A percentile compares a stretch with the other conserved stretches of the same genome.
Evolutionary conservation across 2,797 vertebrate species (phyloP).

Genomic region (Nannoperca australis): DNA sequence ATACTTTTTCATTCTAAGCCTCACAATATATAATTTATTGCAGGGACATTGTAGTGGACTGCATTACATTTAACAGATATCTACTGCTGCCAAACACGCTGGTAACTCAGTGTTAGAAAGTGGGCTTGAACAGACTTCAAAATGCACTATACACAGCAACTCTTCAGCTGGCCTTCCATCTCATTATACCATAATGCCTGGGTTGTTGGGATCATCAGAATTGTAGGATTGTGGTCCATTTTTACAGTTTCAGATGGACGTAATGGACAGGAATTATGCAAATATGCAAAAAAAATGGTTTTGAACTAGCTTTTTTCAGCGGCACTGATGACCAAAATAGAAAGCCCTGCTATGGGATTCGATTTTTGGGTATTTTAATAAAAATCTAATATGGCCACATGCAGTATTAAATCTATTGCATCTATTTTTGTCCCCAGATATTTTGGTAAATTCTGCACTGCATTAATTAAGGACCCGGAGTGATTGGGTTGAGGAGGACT

Average conservation of each 20-base stretch:
- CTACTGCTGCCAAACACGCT: neutral
- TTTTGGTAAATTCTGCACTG: conserved; percentile 11
- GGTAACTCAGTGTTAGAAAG: neutral
- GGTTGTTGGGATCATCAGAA: conserved; percentile 9
- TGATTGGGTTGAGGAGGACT: conserved; percentile 27
- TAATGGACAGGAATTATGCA: conserved; percentile 21
- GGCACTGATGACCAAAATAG: neutral
- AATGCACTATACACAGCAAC: neutral
- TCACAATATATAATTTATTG: neutral
- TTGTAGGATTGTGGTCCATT: neutral
- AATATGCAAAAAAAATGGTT: conserved; percentile 8
- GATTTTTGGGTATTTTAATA: neutral
- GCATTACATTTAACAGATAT: neutral
- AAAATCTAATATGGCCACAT: neutral
- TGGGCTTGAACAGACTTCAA: neutral
- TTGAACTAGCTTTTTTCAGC: neutral
- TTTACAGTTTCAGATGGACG: conserved; percentile 1
- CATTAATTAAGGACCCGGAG: conserved; percentile 23
- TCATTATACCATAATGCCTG: conserved; percentile 5
- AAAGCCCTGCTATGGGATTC: neutral
- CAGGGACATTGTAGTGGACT: neutral
- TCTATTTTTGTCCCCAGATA: neutral
- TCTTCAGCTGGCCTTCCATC: conserved; percentile 7
- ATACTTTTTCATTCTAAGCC: neutral
- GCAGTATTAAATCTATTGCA: neutral